phyloP scores from a whole-genome alignment of 2,888 invertebrate species.

The Archaeoteleia sp. region DNA sequence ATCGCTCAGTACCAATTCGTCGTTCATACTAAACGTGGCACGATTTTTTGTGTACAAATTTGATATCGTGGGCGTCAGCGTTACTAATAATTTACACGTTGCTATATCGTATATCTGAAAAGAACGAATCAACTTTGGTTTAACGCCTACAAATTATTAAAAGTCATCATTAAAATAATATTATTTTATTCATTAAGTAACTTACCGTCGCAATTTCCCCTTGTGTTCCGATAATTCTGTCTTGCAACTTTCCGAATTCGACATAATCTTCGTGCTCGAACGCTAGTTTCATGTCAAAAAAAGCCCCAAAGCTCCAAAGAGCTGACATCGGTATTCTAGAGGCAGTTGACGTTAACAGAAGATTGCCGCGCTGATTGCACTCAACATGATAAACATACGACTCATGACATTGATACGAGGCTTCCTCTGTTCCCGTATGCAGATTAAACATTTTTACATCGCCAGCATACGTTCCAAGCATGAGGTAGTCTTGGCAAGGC shows the following conservation, averaged over 20 bases:
- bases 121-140: too few species aligned
- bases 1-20: constrained; percentile 93
- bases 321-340: constrained; percentile 90
- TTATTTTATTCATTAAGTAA: too few species aligned
- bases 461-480: constrained; percentile 93
- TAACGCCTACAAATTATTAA: too few species aligned
- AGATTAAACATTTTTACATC: constrained; percentile 93
- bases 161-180: too few species aligned
- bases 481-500: constrained; percentile 80
- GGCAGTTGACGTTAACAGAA: constrained; percentile 90
- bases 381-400: constrained; percentile 90
- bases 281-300: constrained; percentile 74
- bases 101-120: constrained; percentile 90
- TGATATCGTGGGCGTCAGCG: constrained; percentile 86
- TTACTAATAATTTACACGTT: constrained; percentile 84
- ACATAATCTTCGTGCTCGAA: constrained; percentile 92
- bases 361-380: constrained; percentile 80
- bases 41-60: constrained; percentile 96
- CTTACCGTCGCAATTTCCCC: constrained; percentile 85
- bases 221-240: constrained; percentile 92
- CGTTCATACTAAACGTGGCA: constrained; percentile 95
- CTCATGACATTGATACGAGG: constrained; percentile 87
- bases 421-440: constrained; percentile 88
- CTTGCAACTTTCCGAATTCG: constrained; percentile 93
- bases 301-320: constrained; percentile 82